Conservation (phyloP, 2,113 vertebrate species). For the Pardalotus punctatus region DNA sequence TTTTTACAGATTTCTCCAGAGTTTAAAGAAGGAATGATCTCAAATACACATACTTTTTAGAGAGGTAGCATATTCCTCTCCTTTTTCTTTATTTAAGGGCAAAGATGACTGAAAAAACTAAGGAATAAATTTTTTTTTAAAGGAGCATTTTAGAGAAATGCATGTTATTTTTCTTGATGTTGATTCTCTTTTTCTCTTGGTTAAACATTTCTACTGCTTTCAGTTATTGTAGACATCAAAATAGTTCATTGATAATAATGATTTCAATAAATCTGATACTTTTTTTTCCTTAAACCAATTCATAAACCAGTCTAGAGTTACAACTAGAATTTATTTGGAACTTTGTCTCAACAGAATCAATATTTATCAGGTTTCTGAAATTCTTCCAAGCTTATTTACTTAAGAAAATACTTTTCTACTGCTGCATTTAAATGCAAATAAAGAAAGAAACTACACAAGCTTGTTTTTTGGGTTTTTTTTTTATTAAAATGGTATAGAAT, state of each 20-base stretch:
- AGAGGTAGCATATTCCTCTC: fast-evolving
- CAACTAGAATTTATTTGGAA: not conserved
- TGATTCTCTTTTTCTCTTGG: not conserved
- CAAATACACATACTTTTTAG: not conserved
- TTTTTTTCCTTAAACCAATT: not conserved
- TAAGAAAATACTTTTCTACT: not conserved
- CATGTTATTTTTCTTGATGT: not conserved
- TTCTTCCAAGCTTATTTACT: not conserved
- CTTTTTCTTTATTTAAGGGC: not conserved
- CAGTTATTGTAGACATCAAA: not conserved
- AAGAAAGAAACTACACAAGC: not conserved
- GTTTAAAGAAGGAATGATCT: not conserved
- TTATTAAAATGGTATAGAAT: not conserved
- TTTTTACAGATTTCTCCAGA: not conserved
- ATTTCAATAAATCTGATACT: not conserved
- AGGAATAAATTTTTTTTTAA: not conserved
- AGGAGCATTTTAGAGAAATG: not conserved
- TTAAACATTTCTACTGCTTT: not conserved
- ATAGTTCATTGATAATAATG: not conserved
- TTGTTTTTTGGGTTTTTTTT: not conserved
- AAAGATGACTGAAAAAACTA: not conserved
- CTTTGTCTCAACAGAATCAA: not conserved
- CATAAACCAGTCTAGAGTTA: not conserved
- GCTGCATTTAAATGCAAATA: not conserved
- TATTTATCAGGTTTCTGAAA: not conserved